Percentiles rank a stretch among this genome's conserved stretches.
Conservation (phyloP, 1,140 invertebrate species). For the Brachionus asplanchnoidis region DNA sequence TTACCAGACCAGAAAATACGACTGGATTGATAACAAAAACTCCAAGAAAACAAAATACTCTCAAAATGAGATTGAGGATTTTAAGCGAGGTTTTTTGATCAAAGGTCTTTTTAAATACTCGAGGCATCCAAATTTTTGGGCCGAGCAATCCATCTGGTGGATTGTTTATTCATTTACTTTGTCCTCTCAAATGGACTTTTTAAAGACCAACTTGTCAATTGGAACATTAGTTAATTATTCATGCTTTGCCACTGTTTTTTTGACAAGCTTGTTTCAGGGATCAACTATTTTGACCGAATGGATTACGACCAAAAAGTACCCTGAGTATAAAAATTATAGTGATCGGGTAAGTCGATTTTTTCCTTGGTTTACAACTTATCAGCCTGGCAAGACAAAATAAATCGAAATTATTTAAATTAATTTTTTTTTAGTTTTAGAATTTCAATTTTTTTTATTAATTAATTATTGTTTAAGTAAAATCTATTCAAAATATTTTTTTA, state of each 20-base stretch:
- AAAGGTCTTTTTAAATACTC: constrained; percentile 40
- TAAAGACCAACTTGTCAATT: background rate
- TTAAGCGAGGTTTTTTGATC: constrained; percentile 26
- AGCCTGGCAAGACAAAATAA: background rate
- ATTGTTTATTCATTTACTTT: constrained; percentile 18
- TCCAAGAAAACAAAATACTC: background rate
- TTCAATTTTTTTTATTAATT: background rate
- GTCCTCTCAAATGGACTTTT: background rate
- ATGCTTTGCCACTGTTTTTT: background rate
- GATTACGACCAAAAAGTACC: constrained; percentile 31
- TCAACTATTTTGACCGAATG: constrained; percentile 33
- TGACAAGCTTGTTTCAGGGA: constrained; percentile 15
- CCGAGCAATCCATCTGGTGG: constrained; percentile 37
- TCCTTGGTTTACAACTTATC: constrained; percentile 5
- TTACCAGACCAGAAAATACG: constrained; percentile 15
- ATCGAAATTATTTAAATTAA: background rate
- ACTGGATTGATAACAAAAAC: background rate
- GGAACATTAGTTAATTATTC: constrained; percentile 4
- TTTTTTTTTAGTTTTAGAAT: background rate
- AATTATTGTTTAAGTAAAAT: too few relatives aligned
- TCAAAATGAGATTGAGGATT: background rate
- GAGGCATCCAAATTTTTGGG: constrained; percentile 38
- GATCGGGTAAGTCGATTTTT: constrained; percentile 15
- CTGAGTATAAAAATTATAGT: constrained; percentile 17
- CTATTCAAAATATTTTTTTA: too few relatives aligned